A percentile compares a stretch with the other conserved stretches of the same genome.
Evolutionary conservation across 2,888 invertebrate genomes (phyloP).

Genomic region (Pachymerium ferrugineum): DNA sequence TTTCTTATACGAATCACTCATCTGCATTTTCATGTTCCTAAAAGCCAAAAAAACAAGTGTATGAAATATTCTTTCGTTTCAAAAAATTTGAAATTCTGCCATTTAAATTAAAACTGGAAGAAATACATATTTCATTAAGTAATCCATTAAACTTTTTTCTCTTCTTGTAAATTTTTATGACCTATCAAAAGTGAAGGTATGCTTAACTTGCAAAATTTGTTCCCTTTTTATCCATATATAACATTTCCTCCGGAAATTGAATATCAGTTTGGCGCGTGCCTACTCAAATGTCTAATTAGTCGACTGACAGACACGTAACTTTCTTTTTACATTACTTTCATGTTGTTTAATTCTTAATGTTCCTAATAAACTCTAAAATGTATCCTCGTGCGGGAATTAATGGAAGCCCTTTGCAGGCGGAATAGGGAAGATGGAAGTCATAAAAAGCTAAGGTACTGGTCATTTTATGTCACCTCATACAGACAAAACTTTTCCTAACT

Average conservation of each 20-base stretch:
- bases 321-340: not conserved
- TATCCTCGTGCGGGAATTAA: conserved; percentile 5
- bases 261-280: too few species aligned
- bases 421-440: not conserved
- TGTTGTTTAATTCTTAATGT: conserved; percentile 9
- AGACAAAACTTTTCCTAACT: conserved; percentile 4
- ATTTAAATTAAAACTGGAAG: not conserved
- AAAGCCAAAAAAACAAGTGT: not conserved
- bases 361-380: conserved; percentile 14
- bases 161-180: not conserved
- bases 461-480: conserved; percentile 7
- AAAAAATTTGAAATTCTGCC: too few species aligned
- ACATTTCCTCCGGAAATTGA: not conserved
- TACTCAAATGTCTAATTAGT: not conserved
- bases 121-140: not conserved
- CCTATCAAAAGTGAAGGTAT: not conserved
- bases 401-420: not conserved
- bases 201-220: not conserved
- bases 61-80: too few species aligned
- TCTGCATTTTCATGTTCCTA: not conserved
- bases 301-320: not conserved
- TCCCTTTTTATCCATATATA: not conserved
- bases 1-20: not conserved
- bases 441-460: conserved; percentile 1
- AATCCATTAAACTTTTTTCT: not conserved